Evolutionary conservation across 2,888 invertebrate genomes (phyloP).

Genomic region (Apodemia hepburni): DNA sequence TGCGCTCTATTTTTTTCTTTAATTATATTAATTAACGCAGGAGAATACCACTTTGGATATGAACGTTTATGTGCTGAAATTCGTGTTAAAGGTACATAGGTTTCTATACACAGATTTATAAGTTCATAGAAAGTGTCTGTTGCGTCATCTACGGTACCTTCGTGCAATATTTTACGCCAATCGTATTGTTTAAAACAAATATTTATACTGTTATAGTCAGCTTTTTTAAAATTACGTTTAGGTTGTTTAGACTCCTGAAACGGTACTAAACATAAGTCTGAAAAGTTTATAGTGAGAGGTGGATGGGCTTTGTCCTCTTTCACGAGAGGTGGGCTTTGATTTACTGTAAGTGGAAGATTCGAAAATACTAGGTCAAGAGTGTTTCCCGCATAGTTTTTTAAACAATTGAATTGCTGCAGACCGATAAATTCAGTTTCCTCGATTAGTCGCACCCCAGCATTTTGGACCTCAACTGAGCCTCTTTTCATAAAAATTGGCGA

Average conservation of each 20-base stretch:
- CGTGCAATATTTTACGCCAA: background rate
- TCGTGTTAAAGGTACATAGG: background rate
- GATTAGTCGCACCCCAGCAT: background rate
- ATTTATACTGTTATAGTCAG: background rate
- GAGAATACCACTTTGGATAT: conserved; percentile 2
- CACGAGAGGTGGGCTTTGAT: background rate
- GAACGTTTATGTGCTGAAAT: background rate
- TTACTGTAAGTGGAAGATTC: background rate
- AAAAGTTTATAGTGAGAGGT: background rate
- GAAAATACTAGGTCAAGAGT: conserved; percentile 8
- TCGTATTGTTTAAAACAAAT: conserved; percentile 1
- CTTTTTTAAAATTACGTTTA: conserved; percentile 9
- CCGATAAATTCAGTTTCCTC: background rate
- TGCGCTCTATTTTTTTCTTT: conserved; percentile 9
- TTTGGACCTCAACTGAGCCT: conserved; percentile 3
- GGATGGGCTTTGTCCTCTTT: background rate
- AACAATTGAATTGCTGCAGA: background rate
- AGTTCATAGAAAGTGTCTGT: conserved; percentile 1
- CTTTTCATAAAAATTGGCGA: background rate
- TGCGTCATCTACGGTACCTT: background rate
- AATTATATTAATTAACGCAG: conserved; percentile 8
- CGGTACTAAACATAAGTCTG: background rate
- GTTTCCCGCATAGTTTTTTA: conserved; percentile 10
- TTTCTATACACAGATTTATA: background rate
- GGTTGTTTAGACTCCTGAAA: too few relatives aligned